Percentiles rank a stretch among this genome's conserved stretches.
Conservation (phyloP, 2,888 invertebrate genomes). For the Cosmopolites sordidus region DNA sequence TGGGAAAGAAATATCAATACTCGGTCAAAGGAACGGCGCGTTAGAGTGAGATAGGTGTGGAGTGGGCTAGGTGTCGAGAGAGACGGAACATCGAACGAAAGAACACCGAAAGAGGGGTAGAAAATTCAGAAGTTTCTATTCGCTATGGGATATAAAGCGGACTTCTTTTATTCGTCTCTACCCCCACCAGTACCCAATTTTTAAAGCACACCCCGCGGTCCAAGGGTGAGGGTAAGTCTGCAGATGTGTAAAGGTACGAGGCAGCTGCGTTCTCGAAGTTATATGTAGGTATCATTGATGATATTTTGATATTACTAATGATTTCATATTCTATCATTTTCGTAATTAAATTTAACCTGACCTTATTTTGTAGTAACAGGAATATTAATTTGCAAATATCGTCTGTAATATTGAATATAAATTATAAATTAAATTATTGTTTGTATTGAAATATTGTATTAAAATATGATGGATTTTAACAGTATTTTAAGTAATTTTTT, state of each 20-base stretch:
- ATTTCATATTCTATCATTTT: no score
- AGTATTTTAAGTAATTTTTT: no score
- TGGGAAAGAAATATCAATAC: slow-evolving; percentile 27
- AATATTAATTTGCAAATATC: no score
- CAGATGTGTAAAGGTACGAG: not conserved
- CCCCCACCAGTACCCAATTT: slow-evolving; percentile 31
- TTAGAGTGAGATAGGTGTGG: not conserved
- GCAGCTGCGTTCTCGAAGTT: not conserved
- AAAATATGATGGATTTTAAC: no score
- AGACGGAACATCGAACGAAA: slow-evolving; percentile 18
- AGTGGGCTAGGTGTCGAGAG: not conserved
- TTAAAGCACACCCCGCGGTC: not conserved
- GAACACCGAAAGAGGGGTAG: slow-evolving; percentile 33
- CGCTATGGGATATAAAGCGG: slow-evolving; percentile 34
- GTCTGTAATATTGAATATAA: no score
- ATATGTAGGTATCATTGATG: no score
- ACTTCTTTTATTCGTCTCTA: slow-evolving; percentile 36
- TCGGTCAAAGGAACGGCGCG: slow-evolving; percentile 10
- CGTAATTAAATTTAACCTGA: no score
- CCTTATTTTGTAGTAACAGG: no score
- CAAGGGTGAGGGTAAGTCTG: not conserved
- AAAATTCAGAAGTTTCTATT: slow-evolving; percentile 36
- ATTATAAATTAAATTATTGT: no score
- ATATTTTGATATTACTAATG: no score
- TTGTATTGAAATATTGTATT: no score